A percentile compares a stretch with the other conserved stretches of the same genome.
Evolutionary conservation across 2,888 invertebrate genomes (phyloP).

Genomic region (Ctena decussata): DNA sequence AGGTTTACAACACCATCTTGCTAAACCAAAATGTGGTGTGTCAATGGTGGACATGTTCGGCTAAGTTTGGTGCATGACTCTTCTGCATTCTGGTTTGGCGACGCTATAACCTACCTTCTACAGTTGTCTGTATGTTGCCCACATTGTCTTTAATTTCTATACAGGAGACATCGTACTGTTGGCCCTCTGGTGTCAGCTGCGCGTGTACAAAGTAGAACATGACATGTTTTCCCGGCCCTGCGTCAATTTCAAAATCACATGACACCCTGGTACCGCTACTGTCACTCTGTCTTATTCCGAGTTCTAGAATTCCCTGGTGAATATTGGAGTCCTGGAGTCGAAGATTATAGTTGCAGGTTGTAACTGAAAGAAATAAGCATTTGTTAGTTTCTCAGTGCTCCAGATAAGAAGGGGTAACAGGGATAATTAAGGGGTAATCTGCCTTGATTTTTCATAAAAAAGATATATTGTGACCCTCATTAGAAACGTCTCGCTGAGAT

Average conservation of each 20-base stretch:
- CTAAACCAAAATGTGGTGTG: too few relatives aligned
- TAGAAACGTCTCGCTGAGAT: too few relatives aligned
- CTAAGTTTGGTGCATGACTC: too few relatives aligned
- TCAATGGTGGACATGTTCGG: too few relatives aligned
- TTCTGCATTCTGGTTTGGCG: too few relatives aligned
- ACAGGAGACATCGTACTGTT: neutral
- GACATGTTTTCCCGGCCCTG: conserved; percentile 49
- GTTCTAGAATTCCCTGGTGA: conserved; percentile 48
- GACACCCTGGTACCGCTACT: conserved; percentile 53
- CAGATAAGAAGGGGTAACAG: too few relatives aligned
- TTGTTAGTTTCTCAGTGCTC: too few relatives aligned
- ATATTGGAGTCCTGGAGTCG: conserved; percentile 34
- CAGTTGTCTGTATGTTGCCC: neutral
- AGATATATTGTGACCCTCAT: too few relatives aligned
- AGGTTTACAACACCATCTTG: too few relatives aligned
- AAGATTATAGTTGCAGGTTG: conserved; percentile 45
- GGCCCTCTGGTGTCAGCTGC: neutral
- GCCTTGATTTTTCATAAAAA: too few relatives aligned
- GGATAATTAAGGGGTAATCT: too few relatives aligned
- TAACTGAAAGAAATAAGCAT: conserved; percentile 53
- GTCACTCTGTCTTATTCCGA: conserved; percentile 41
- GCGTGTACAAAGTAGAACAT: conserved; percentile 54
- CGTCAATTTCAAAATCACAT: conserved; percentile 57
- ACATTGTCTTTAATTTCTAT: neutral
- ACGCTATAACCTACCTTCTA: neutral